Evolutionary conservation across 64 coral and sea anemone species (phyloP).

Genomic region (Stylophora pistillata): DNA sequence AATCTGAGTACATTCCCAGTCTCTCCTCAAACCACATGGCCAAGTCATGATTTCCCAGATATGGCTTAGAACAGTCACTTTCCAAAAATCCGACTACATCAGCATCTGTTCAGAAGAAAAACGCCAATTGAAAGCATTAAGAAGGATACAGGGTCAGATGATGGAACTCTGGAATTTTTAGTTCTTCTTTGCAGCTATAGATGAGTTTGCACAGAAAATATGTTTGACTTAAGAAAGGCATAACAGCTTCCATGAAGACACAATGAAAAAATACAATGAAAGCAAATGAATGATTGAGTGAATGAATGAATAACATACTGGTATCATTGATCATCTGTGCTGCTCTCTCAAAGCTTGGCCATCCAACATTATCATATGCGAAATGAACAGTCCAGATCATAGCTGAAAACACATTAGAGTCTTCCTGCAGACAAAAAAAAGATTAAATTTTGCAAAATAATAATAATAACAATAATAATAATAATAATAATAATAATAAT

Average conservation of each 20-base stretch:
- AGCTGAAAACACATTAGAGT: slow-evolving; percentile 82
- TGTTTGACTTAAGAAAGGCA: too few species aligned
- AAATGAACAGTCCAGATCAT: slow-evolving; percentile 99
- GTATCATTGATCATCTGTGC: slow-evolving; percentile 89
- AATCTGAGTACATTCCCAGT: slow-evolving; percentile 86
- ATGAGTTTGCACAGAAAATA: too few species aligned
- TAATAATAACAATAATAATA: neutral
- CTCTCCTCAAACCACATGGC: slow-evolving; percentile 95
- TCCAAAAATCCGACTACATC: slow-evolving; percentile 95
- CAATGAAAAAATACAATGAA: neutral
- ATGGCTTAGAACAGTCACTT: slow-evolving; percentile 91
- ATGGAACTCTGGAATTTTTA: too few species aligned
- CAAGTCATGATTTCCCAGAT: slow-evolving; percentile 93
- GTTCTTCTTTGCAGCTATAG: too few species aligned
- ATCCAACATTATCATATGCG: slow-evolving; percentile 95
- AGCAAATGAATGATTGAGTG: neutral
- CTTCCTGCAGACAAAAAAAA: slow-evolving; percentile 29
- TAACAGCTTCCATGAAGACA: neutral
- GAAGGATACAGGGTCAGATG: too few species aligned
- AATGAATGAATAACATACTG: slow-evolving; percentile 41
- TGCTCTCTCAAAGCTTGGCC: slow-evolving; percentile 96
- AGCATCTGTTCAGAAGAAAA: slow-evolving; percentile 45
- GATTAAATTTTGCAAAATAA: neutral
- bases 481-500: too few species aligned
- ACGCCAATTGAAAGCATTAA: neutral